Conservation (phyloP, 2,888 invertebrate genomes). For the Vannuccia rotundouncinata region DNA sequence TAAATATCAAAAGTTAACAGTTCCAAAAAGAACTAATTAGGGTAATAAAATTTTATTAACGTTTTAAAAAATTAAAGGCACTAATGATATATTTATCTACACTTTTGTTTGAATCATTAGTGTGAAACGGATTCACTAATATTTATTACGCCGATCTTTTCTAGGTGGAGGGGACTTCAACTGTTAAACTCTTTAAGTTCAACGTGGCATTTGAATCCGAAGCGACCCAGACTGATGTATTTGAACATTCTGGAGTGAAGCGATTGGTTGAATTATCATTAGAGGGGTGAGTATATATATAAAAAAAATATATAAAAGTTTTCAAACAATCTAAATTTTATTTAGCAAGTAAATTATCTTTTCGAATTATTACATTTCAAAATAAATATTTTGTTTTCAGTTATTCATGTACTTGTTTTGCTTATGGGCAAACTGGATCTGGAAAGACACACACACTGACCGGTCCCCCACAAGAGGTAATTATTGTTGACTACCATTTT, state of each 20-base stretch:
- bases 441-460: constrained; percentile 92
- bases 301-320: neutral
- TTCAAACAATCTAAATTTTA: neutral
- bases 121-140: too few species aligned
- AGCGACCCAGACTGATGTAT: constrained; percentile 73
- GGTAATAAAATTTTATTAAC: too few species aligned
- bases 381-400: constrained; percentile 43
- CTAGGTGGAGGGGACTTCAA: constrained; percentile 7
- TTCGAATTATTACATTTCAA: neutral
- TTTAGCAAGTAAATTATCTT: neutral
- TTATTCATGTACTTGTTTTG: constrained; percentile 85
- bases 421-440: constrained; percentile 91
- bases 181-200: constrained; percentile 74
- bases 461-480: constrained; percentile 60
- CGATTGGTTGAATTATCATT: constrained; percentile 84
- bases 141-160: too few species aligned
- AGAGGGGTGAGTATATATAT: constrained; percentile 63
- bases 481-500: too few species aligned
- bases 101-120: too few species aligned
- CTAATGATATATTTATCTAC: too few species aligned
- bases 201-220: constrained; percentile 89
- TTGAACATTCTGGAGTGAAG: constrained; percentile 82
- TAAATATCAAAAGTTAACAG: too few species aligned
- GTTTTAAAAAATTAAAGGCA: too few species aligned
- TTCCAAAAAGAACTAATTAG: too few species aligned